phyloP scores from a whole-genome alignment of 2,797 vertebrate genomes.

The Merluccius polli region DNA sequence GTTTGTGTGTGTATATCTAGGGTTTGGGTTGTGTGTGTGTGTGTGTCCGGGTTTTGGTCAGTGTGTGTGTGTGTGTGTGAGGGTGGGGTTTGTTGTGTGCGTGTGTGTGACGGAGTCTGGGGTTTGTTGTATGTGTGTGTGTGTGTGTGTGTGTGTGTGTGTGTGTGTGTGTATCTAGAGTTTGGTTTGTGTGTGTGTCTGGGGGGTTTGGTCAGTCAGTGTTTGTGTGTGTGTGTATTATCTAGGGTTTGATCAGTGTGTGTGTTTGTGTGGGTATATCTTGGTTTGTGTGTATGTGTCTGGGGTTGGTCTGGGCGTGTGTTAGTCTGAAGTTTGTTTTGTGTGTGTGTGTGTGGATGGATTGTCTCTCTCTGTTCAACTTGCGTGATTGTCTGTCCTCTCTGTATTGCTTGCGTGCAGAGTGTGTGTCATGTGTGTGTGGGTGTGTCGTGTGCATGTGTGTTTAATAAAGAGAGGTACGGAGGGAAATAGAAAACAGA shows the following conservation, averaged over 20 bases:
- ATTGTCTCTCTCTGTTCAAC: not conserved
- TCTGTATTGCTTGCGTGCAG: not conserved
- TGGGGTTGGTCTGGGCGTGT: not conserved
- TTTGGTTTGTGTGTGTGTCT: conserved; percentile 33
- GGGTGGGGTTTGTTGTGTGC: not conserved
- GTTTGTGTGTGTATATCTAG: conserved; percentile 12
- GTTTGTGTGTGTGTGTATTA: conserved; percentile 35
- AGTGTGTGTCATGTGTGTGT: not conserved
- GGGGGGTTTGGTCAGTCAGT: not conserved
- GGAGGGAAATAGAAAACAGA: not conserved
- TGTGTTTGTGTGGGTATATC: conserved; percentile 7
- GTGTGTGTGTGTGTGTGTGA: conserved; percentile 34
- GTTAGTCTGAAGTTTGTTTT: not conserved
- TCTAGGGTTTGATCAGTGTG: conserved; percentile 16
- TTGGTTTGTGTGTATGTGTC: not conserved
- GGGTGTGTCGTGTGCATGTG: not conserved
- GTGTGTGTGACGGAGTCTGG: too few species aligned
- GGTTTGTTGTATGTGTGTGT: too few species aligned
- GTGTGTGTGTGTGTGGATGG: not conserved
- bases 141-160: conserved; percentile 31
- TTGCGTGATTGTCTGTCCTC: not conserved
- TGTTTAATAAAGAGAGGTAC: not conserved
- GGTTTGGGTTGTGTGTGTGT: conserved; percentile 31
- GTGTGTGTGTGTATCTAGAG: conserved; percentile 7
- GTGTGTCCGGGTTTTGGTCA: not conserved